Evolutionary conservation across 2,888 invertebrate species (phyloP), one percentile per base, ranked within the genome.

Genomic region (Dendrolimus pini): DNA sequence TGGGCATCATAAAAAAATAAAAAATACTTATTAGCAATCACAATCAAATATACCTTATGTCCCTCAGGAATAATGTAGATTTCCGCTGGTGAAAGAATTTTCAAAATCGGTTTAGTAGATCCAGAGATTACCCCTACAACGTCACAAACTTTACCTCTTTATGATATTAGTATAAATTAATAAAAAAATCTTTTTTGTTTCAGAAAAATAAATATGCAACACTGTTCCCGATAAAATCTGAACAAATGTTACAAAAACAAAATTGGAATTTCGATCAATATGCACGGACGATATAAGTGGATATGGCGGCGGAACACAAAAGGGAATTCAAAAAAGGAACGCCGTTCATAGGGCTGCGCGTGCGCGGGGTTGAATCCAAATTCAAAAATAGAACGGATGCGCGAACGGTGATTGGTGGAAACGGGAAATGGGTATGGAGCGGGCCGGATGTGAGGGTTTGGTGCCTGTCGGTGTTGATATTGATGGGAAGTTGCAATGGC

Each of bases 401-500:
- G 58, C 67, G 67, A 63, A 67, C 70, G 66, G 66, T 69, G 68
- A 74, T 73, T 70, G 75, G 83, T 47, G 82, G 68, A 74, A 73
- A 71, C 76, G 83, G 47, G 82, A 80, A 74, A 77, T 78, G 75
- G 76, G 68, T 62, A 62, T 64, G 69, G 64, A 61, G 64, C 62
- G 67, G 67, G 68, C 74, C 80, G 85, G 81, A 84, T 74, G 82
- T 76, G 67, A 74, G 77, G 68, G 70, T 80, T 70, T 73, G 73
- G 77, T 75, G 84, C 70, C 75, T 88, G 70, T 64, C 74, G 69
- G 72, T 78, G 60, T 62, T 70, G 63, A 69, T 73, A 61, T 66
- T 85, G 70, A 67, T 82, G 65, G 70, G 76, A 75, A 74, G 83
- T 77, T 80, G 85, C 77, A 68, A 85, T 86, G 77, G 89, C 70